A percentile compares a stretch with the other conserved stretches of the same genome.
Conservation (phyloP, 2,797 vertebrate species). For the Dipus sagitta region DNA sequence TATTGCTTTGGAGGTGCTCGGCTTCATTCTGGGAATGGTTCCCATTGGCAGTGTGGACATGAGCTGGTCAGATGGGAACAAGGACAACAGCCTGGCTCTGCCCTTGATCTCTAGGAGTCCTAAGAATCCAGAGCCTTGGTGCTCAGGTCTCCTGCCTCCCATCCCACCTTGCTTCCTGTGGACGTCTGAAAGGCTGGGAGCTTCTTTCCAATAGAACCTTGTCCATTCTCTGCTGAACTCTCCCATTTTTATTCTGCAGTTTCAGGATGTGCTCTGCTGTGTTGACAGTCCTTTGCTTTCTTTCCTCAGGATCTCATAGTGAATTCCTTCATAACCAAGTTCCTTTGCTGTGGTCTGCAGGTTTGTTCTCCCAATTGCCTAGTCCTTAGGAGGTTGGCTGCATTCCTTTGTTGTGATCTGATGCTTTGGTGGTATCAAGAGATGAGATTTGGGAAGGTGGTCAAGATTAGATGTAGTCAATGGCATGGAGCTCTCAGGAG, state of each 20-base stretch:
- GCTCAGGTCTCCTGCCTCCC: not conserved
- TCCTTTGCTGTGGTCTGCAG: no score
- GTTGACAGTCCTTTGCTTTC: no score
- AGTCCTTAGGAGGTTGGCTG: no score
- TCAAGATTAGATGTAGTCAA: no score
- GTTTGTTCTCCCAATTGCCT: no score
- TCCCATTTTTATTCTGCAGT: not conserved
- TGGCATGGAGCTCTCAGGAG: no score
- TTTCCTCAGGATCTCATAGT: no score
- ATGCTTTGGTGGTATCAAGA: no score
- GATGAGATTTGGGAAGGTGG: no score
- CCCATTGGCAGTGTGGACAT: not conserved
- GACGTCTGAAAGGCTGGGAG: not conserved
- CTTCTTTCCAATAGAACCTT: not conserved
- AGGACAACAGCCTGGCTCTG: not conserved
- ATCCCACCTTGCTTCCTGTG: not conserved
- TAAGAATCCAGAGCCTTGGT: not conserved
- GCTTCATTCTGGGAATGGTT: not conserved
- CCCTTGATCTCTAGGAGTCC: not conserved
- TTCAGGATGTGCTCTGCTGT: not conserved
- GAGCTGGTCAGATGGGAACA: not conserved
- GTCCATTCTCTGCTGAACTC: not conserved
- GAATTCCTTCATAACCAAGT: no score
- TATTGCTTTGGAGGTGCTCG: not conserved
- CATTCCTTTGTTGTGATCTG: no score